These are phyloP conservation scores for Turdus rufiventris DNA, from an alignment of 2,113 vertebrate species.

Conservation along the genomic window DNA sequence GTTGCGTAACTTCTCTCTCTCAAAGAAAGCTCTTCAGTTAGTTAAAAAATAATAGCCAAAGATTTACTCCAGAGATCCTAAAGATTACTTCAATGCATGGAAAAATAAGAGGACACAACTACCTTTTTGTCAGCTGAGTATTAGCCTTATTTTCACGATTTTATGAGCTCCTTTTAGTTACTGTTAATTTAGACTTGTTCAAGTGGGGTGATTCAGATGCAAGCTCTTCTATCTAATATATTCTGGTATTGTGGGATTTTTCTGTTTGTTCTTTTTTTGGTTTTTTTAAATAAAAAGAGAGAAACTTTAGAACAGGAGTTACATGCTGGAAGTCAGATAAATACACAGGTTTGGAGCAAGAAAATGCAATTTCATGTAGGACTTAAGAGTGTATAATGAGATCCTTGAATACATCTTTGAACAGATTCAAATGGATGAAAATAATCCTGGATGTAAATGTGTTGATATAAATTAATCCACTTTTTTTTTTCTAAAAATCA, in stretches of 20 bases:
- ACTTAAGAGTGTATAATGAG: background rate
- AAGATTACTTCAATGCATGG: background rate
- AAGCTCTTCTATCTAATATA: background rate
- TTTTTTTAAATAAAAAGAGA: background rate
- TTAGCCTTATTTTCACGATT: background rate
- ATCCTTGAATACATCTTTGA: background rate
- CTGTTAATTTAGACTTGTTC: background rate
- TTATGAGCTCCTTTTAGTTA: background rate
- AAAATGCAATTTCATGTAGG: background rate
- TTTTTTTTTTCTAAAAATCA: background rate
- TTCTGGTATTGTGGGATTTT: background rate
- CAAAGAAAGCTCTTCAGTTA: background rate
- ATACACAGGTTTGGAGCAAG: background rate
- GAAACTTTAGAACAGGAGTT: background rate
- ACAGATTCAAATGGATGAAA: background rate
- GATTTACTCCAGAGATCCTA: background rate
- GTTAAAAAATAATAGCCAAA: background rate
- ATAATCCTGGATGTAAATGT: background rate
- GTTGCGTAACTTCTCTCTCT: background rate
- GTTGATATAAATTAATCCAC: background rate
- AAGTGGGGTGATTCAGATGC: background rate
- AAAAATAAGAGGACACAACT: background rate
- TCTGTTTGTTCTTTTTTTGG: background rate
- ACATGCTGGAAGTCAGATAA: background rate
- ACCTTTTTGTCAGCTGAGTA: background rate